A percentile compares a stretch with the other conserved stretches of the same genome.
These are phyloP conservation scores for Aplysia californica DNA, from an alignment of 1,140 invertebrate genomes.

Conservation along the genomic window DNA sequence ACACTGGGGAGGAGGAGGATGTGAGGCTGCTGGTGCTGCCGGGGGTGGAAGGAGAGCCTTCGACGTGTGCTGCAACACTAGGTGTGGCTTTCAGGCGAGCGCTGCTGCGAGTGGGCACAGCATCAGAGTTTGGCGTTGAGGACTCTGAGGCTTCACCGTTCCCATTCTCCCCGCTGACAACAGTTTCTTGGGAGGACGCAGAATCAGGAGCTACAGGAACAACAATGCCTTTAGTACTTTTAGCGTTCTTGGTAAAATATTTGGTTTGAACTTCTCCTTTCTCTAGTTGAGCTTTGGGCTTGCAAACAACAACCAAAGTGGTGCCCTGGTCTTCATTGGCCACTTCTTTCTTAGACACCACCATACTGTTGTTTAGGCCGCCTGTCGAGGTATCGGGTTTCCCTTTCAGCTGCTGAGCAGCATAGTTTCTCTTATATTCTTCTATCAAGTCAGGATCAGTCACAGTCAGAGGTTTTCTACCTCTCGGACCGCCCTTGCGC, in stretches of 20 bases:
- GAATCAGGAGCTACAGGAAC: background rate
- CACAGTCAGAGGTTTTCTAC: slow-evolving; percentile 30
- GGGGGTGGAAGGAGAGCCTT: background rate
- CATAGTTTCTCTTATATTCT: slow-evolving; percentile 28
- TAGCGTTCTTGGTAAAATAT: slow-evolving; percentile 33
- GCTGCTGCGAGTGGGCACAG: background rate
- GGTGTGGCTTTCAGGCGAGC: background rate
- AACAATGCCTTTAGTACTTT: slow-evolving; percentile 17
- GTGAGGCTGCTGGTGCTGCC: background rate
- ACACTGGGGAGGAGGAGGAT: background rate
- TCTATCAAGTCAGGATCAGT: slow-evolving; percentile 35
- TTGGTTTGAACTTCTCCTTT: slow-evolving; percentile 35
- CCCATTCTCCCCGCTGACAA: background rate
- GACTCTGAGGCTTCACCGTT: background rate
- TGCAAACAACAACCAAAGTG: slow-evolving; percentile 51
- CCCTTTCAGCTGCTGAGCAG: slow-evolving; percentile 14
- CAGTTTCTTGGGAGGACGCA: slow-evolving; percentile 3
- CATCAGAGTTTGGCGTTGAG: background rate
- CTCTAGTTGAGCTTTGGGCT: slow-evolving; percentile 33
- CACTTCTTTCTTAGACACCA: slow-evolving; percentile 48
- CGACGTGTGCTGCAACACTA: background rate
- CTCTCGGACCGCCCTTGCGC: slow-evolving; percentile 5
- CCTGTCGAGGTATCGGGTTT: slow-evolving; percentile 26
- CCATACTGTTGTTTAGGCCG: slow-evolving; percentile 47
- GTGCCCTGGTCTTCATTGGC: slow-evolving; percentile 45